phyloP scores from a whole-genome alignment of 2,888 invertebrate genomes.

The Eudemis profundana region DNA sequence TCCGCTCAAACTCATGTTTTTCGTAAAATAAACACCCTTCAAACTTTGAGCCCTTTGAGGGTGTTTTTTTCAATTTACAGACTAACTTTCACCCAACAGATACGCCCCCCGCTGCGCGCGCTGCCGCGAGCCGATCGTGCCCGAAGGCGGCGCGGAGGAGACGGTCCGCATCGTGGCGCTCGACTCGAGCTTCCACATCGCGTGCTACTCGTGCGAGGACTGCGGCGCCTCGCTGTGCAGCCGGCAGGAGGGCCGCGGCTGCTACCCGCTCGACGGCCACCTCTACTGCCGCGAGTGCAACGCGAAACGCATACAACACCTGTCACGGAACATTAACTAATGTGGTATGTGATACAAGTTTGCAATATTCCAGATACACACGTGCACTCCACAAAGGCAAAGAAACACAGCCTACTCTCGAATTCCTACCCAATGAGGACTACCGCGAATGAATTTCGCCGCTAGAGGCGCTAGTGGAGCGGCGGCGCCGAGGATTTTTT shows the following conservation, averaged over 20 bases:
- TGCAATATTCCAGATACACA: too few species aligned
- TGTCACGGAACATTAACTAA: constrained; percentile 88
- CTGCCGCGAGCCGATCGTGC: constrained; percentile 98
- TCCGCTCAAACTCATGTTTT: too few species aligned
- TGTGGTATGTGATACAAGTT: too few species aligned
- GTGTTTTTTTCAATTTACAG: background rate
- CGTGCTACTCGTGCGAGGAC: constrained; percentile 98
- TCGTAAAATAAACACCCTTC: too few species aligned
- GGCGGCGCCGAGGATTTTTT: too few species aligned
- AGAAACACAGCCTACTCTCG: too few species aligned
- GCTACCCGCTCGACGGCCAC: constrained; percentile 98
- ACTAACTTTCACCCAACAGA: constrained; percentile 51
- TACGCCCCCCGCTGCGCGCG: constrained; percentile 99
- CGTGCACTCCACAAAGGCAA: too few species aligned
- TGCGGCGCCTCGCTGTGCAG: constrained; percentile 96
- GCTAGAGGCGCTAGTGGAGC: too few species aligned
- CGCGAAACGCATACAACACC: constrained; percentile 95
- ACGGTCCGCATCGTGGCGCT: constrained; percentile 98
- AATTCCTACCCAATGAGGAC: too few species aligned
- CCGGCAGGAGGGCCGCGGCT: constrained; percentile 97
- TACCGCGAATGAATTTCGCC: too few species aligned
- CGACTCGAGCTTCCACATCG: constrained; percentile 98
- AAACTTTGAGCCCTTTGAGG: too few species aligned
- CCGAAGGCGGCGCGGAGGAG: constrained; percentile 97
- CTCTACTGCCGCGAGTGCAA: constrained; percentile 98